These are phyloP conservation scores for Callipepla californica DNA, from an alignment of 2,113 vertebrate genomes.

Conservation along the genomic window DNA sequence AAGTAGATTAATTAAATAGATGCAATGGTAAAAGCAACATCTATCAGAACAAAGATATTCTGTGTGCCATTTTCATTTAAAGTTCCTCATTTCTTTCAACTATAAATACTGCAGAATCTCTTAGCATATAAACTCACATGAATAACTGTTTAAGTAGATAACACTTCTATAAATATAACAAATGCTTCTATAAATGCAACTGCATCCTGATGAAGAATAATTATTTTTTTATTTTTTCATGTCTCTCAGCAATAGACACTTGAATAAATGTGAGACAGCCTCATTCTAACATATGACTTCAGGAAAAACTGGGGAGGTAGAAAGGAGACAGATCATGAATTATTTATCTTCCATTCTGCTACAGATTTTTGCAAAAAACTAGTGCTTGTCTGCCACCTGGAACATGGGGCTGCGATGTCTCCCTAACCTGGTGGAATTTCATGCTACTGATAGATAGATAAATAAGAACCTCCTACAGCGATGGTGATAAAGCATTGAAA, in stretches of 20 bases:
- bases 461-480: background rate
- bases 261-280: slow-evolving; percentile 31
- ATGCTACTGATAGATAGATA: background rate
- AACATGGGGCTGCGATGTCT: background rate
- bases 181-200: slow-evolving; percentile 43
- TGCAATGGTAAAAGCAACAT: background rate
- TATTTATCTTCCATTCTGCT: slow-evolving; percentile 16
- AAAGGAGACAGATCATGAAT: background rate
- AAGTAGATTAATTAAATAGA: slow-evolving; percentile 7
- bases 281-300: slow-evolving; percentile 13
- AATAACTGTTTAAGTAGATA: slow-evolving; percentile 26
- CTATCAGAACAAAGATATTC: background rate
- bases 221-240: slow-evolving; percentile 58
- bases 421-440: background rate
- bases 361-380: background rate
- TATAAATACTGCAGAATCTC: slow-evolving; percentile 32
- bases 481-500: background rate
- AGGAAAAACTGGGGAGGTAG: background rate
- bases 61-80: background rate
- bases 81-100: slow-evolving; percentile 11
- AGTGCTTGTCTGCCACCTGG: background rate
- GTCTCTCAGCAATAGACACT: slow-evolving; percentile 27
- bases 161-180: slow-evolving; percentile 46
- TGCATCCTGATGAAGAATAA: slow-evolving; percentile 49
- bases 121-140: background rate